Base-by-base conservation (phyloP, 1,140 invertebrate genomes). In the Neodiprion fabricii region DNA sequence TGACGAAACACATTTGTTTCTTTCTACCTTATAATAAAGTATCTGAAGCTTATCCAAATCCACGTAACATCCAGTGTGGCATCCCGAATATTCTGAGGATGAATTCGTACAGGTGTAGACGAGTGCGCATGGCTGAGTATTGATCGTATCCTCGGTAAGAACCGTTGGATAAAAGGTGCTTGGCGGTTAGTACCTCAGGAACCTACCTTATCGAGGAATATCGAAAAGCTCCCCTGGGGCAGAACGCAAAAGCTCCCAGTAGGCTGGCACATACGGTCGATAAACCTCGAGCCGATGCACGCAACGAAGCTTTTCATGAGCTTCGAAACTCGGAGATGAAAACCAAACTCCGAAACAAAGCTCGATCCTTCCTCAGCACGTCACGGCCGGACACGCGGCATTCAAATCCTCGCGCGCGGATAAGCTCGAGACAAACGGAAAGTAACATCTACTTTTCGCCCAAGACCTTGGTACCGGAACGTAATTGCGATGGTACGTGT, bases 121-220 rank as follows among this genome's bases (percentile, higher is more conserved):
- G 28, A 40, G 28, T 40, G 28, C 28, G 28, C 28, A 40, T 17
- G 61, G 61, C 12, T 14, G 12, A 21, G 17, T 14, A 65, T 65
- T 17, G 61, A 65, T 65, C 61, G 61, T 3, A 65, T 65, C 61
- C 61, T 17, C 12, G 17, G 61, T 14, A 14, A 65, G 17, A 14
- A 21, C 61, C 12, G 61, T 14, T 65, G 17, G 61, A 40, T 65
- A 65, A 21, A 0, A 14, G 61, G 12, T 17, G 67, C 67, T 69
- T 69, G 67, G 40, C 67, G 11, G 67, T 69, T 14, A 69, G 8
- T 47, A 69, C 40, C 17, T 10, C 21, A 69, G 67, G 67, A 69
- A 69, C 21, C 67, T 69, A 14, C 67, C n/a, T 69, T 69, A 69
- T 21, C 67, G 67, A 14, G 67, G 7, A 11, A 69, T 69, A 11